These are phyloP conservation scores for Oreohelix idahoensis DNA, from an alignment of 1,140 invertebrate genomes.

Conservation along the genomic window DNA sequence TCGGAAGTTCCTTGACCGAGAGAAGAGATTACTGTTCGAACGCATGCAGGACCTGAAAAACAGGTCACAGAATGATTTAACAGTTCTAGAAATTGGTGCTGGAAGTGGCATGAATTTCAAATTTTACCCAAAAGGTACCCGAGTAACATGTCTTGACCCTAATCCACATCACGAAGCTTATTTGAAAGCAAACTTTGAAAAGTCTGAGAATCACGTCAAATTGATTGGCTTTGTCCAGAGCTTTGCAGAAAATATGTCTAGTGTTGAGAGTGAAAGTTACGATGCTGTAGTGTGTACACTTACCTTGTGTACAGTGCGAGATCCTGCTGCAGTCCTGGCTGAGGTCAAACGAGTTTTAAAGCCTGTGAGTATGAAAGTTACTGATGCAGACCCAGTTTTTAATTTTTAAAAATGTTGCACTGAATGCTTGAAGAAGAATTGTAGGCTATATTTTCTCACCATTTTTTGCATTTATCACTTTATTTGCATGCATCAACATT, in stretches of 20 bases:
- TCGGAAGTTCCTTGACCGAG: conserved; percentile 3
- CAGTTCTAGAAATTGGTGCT: conserved; percentile 30
- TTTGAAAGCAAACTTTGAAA: conserved; percentile 3
- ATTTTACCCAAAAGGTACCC: conserved; percentile 15
- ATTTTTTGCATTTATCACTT: no score
- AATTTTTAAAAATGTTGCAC: no score
- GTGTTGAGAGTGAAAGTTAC: conserved; percentile 1
- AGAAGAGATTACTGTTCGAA: conserved; percentile 25
- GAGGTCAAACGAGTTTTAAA: conserved; percentile 26
- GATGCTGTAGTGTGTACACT: conserved; percentile 30
- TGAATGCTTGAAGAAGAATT: no score
- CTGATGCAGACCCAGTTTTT: no score
- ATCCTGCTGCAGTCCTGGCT: conserved; percentile 17
- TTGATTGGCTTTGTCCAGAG: neutral
- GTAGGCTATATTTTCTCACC: no score
- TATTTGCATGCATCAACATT: no score
- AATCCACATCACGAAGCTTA: conserved; percentile 12
- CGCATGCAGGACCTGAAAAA: conserved; percentile 1
- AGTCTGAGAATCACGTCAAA: neutral
- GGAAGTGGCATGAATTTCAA: conserved; percentile 28
- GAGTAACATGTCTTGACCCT: conserved; percentile 3
- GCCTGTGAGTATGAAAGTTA: neutral
- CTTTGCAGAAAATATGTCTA: conserved; percentile 27
- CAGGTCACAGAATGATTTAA: neutral
- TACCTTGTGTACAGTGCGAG: conserved; percentile 25